phyloP scores from a whole-genome alignment of 1,140 invertebrate species.

The Solen grandis region DNA sequence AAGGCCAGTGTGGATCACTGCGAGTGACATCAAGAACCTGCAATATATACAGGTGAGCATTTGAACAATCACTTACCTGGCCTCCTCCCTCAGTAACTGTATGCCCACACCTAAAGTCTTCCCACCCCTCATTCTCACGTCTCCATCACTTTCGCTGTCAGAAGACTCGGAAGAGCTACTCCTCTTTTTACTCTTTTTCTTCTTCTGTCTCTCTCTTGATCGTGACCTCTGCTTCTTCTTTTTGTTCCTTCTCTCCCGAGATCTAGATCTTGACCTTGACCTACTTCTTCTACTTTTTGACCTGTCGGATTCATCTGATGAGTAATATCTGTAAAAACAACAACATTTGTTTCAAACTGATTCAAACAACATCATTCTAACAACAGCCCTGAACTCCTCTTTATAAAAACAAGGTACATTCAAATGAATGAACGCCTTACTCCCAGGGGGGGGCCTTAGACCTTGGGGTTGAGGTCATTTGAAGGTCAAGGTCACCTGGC shows the following conservation, averaged over 20 bases:
- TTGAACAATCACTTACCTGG: neutral
- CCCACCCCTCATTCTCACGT: neutral
- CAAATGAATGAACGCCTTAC: too few relatives aligned
- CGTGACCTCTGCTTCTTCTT: constrained; percentile 25
- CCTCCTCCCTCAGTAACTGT: neutral
- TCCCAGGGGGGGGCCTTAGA: too few relatives aligned
- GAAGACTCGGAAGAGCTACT: constrained; percentile 7
- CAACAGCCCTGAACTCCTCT: too few relatives aligned
- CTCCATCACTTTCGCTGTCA: constrained; percentile 10
- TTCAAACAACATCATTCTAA: too few relatives aligned
- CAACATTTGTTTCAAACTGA: too few relatives aligned
- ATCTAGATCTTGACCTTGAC: neutral
- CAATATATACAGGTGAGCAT: too few relatives aligned
- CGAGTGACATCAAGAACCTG: neutral
- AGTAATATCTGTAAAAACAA: too few relatives aligned
- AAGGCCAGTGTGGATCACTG: neutral
- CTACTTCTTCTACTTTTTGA: neutral
- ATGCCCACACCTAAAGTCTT: neutral
- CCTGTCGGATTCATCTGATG: neutral
- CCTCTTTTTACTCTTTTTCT: neutral
- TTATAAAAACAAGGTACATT: too few relatives aligned
- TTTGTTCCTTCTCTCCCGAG: neutral
- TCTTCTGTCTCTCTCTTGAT: constrained; percentile 11
- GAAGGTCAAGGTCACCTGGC: too few relatives aligned
- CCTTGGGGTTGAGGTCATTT: too few relatives aligned